These are phyloP conservation scores for Notarius quadriscutis DNA, from an alignment of 2,113 vertebrate species.

Conservation along the genomic window DNA sequence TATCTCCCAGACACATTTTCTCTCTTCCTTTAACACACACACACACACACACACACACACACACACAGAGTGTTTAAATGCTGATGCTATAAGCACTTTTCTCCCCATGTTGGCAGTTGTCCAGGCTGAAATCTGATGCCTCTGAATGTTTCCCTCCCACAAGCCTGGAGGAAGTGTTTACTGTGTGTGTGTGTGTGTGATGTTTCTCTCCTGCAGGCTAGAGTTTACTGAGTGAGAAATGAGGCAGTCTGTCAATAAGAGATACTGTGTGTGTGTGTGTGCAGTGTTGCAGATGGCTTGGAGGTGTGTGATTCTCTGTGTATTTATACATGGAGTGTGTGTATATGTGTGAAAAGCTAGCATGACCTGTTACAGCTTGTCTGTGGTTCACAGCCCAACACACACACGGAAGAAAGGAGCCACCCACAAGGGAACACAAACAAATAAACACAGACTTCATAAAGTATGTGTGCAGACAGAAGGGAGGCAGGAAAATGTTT, in stretches of 20 bases:
- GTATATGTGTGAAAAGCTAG: slow-evolving; percentile 39
- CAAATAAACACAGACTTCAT: slow-evolving; percentile 5
- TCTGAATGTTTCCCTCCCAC: slow-evolving; percentile 56
- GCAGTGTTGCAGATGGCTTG: slow-evolving; percentile 42
- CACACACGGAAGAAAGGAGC: background rate
- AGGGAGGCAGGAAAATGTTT: slow-evolving; percentile 13
- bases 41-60: background rate
- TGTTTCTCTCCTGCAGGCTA: slow-evolving; percentile 52
- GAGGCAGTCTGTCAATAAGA: slow-evolving; percentile 52
- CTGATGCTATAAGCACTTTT: slow-evolving; percentile 55
- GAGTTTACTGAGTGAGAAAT: slow-evolving; percentile 49
- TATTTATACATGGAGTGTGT: slow-evolving; percentile 9
- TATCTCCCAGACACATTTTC: slow-evolving; percentile 27
- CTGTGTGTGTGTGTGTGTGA: slow-evolving; percentile 27
- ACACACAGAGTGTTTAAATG: slow-evolving; percentile 28
- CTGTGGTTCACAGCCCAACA: slow-evolving; percentile 33
- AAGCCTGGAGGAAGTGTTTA: slow-evolving; percentile 51
- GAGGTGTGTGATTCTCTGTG: slow-evolving; percentile 16
- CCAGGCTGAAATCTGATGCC: slow-evolving; percentile 55
- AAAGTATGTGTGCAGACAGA: slow-evolving; percentile 2
- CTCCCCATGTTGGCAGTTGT: slow-evolving; percentile 43
- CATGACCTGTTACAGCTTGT: slow-evolving; percentile 54
- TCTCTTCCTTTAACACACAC: background rate
- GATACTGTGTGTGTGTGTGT: slow-evolving; percentile 42
- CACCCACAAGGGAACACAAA: slow-evolving; percentile 23